These are phyloP conservation scores for Nebria salina DNA, from an alignment of 2,888 invertebrate genomes.

Conservation along the genomic window DNA sequence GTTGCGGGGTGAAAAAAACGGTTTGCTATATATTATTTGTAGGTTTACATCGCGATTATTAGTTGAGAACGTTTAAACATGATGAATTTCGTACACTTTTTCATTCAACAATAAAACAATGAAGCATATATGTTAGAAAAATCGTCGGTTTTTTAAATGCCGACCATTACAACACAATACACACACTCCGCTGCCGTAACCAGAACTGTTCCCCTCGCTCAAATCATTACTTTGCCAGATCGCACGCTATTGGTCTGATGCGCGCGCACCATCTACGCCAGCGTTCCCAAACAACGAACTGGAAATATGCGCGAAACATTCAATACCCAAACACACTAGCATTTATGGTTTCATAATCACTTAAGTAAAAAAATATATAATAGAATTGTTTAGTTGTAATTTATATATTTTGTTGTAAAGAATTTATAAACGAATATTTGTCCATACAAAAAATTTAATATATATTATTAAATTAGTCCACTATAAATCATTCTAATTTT, in stretches of 20 bases:
- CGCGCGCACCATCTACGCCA: background rate
- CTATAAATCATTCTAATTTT: slow-evolving; percentile 6
- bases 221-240: slow-evolving; percentile 43
- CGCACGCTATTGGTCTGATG: slow-evolving; percentile 21
- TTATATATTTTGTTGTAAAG: too few species aligned
- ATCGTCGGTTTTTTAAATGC: slow-evolving; percentile 34
- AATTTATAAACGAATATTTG: too few species aligned
- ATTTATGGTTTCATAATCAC: too few species aligned
- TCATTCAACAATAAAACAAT: slow-evolving; percentile 38
- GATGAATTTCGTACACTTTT: slow-evolving; percentile 33
- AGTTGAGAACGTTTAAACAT: slow-evolving; percentile 21
- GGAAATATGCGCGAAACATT: background rate
- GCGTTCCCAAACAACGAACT: background rate
- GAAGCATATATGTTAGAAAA: slow-evolving; percentile 21
- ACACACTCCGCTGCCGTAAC: slow-evolving; percentile 32
- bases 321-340: too few species aligned
- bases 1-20: slow-evolving; percentile 20
- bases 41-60: slow-evolving; percentile 37
- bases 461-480: background rate
- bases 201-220: slow-evolving; percentile 33
- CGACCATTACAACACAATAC: slow-evolving; percentile 34
- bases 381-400: too few species aligned
- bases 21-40: background rate
- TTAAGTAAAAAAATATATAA: too few species aligned
- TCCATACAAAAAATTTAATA: background rate